These are phyloP conservation scores for Oscheius sp. DNA, from an alignment of 2,888 invertebrate species.

Conservation along the genomic window DNA sequence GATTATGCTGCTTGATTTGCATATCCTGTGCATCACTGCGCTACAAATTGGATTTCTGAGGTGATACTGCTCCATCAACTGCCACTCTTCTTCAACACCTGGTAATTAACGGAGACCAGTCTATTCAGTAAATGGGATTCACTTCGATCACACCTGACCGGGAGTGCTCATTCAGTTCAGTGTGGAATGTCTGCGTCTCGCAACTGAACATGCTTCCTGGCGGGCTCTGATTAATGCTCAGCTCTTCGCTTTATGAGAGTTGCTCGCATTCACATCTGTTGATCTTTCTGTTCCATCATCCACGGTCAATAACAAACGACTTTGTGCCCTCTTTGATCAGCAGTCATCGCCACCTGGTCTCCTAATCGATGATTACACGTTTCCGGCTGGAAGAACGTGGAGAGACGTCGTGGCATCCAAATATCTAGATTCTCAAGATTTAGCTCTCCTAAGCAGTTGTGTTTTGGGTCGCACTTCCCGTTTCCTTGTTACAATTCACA, in stretches of 20 bases:
- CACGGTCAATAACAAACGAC: conserved; percentile 29
- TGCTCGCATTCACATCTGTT: conserved; percentile 21
- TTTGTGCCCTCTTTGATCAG: conserved; percentile 28
- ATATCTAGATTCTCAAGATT: background rate
- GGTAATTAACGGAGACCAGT: no score
- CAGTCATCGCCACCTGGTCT: conserved; percentile 24
- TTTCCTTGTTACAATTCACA: no score
- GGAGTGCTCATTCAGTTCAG: background rate
- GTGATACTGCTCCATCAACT: no score
- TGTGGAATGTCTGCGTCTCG: conserved; percentile 3
- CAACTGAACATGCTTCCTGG: background rate
- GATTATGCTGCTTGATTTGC: conserved; percentile 20
- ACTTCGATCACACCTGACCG: background rate
- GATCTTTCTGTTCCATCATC: conserved; percentile 23
- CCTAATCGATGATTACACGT: conserved; percentile 26
- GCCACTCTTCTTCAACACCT: no score
- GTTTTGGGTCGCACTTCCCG: no score
- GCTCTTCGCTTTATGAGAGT: conserved; percentile 19
- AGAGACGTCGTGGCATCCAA: conserved; percentile 1
- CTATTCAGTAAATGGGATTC: background rate
- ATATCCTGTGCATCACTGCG: conserved; percentile 15
- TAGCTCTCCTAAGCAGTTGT: no score
- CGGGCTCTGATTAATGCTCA: conserved; percentile 13
- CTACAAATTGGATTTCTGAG: conserved; percentile 6
- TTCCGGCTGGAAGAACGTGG: conserved; percentile 8